These are phyloP conservation scores for Neoniphon sammara DNA, from an alignment of 2,797 vertebrate genomes.

Conservation along the genomic window DNA sequence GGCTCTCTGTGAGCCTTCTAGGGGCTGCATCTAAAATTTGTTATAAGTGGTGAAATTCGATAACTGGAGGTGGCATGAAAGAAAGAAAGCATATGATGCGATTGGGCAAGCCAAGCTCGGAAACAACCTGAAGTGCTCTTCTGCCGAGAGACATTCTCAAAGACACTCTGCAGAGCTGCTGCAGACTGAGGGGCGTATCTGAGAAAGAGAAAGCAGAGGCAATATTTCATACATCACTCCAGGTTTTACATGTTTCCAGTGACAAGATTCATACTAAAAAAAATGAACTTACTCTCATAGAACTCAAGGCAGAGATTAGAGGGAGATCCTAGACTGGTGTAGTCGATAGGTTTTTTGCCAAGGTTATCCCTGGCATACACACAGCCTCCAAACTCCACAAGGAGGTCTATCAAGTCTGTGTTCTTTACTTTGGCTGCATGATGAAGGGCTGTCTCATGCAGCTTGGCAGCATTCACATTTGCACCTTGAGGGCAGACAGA, in stretches of 20 bases:
- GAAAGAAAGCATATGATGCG: constrained; percentile 87
- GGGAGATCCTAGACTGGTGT: constrained; percentile 83
- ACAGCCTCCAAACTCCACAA: constrained; percentile 93
- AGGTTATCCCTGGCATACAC: constrained; percentile 90
- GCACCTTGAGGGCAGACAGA: constrained; percentile 82
- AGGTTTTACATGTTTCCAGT: neutral
- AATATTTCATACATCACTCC: neutral
- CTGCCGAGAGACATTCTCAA: constrained; percentile 83
- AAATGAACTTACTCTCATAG: constrained; percentile 86
- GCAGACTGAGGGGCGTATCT: constrained; percentile 89
- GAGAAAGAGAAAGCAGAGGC: constrained; percentile 25
- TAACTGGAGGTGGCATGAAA: constrained; percentile 72
- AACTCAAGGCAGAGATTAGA: constrained; percentile 86
- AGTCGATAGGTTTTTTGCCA: constrained; percentile 89
- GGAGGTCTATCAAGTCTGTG: constrained; percentile 87
- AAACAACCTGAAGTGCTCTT: constrained; percentile 79
- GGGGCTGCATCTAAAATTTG: neutral
- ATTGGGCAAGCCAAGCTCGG: constrained; percentile 85
- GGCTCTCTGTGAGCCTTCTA: neutral
- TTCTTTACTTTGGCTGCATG: constrained; percentile 90
- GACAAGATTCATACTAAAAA: constrained; percentile 1
- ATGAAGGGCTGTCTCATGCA: constrained; percentile 95
- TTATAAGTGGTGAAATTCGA: constrained; percentile 42
- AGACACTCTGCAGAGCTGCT: constrained; percentile 88
- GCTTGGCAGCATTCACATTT: constrained; percentile 92